A percentile compares a stretch with the other conserved stretches of the same genome.
Conservation (phyloP, 92 coral and sea anemone genomes). For the Umimayanthus kanabou region DNA sequence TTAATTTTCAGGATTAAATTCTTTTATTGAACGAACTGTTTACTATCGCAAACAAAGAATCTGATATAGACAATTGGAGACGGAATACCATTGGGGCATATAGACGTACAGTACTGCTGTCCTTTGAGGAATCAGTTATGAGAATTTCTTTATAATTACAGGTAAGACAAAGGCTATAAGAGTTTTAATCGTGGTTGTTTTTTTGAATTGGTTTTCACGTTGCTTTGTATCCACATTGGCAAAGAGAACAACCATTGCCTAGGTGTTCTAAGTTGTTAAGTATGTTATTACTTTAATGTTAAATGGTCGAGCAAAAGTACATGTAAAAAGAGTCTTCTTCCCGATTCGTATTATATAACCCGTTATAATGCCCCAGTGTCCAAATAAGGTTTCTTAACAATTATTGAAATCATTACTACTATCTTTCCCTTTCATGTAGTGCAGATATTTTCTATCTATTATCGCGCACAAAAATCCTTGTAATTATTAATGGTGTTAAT, state of each 20-base stretch:
- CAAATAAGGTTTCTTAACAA: not conserved
- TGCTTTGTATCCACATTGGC: not conserved
- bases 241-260: not conserved
- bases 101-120: too few species aligned
- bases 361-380: not conserved
- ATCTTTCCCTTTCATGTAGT: not conserved
- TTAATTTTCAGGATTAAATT: too few species aligned
- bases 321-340: not conserved
- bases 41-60: too few species aligned
- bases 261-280: not conserved
- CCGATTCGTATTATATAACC: not conserved
- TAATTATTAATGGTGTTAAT: too few species aligned
- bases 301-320: not conserved
- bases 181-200: too few species aligned
- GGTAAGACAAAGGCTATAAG: not conserved
- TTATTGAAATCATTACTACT: not conserved
- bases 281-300: not conserved
- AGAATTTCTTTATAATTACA: too few species aligned
- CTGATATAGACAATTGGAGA: too few species aligned
- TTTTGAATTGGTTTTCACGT: too few species aligned
- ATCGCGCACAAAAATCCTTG: too few species aligned
- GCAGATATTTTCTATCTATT: not conserved
- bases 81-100: too few species aligned
- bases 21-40: too few species aligned
- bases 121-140: too few species aligned